Evolutionary conservation across 30 jellyfish, hydroid and myxozoan species (phyloP).

Genomic region (Cassiopea xamachana): DNA sequence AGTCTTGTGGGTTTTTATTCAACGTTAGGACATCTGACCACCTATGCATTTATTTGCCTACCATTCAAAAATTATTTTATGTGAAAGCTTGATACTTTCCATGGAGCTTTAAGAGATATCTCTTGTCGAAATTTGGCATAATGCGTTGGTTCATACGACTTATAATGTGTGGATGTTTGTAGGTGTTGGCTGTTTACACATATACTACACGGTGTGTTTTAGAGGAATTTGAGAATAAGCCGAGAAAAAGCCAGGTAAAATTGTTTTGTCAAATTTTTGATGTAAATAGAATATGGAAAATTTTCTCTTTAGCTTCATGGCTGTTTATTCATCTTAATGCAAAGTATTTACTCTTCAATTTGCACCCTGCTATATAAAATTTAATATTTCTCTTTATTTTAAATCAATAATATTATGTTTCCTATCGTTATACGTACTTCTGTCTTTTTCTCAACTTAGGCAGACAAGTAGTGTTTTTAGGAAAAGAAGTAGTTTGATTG

Average conservation of each 20-base stretch:
- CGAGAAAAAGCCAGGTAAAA: slow-evolving; percentile 88
- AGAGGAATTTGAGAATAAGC: slow-evolving; percentile 93
- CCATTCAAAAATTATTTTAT: too few relatives aligned
- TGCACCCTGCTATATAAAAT: not conserved
- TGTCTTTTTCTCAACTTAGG: not conserved
- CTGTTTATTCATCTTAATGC: not conserved
- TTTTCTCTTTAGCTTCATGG: not conserved
- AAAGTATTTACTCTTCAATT: not conserved
- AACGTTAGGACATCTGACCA: too few relatives aligned
- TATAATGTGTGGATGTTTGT: not conserved
- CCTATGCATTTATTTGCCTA: too few relatives aligned
- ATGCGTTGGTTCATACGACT: not conserved
- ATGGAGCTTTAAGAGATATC: too few relatives aligned
- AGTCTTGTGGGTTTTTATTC: too few relatives aligned
- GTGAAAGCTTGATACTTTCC: too few relatives aligned
- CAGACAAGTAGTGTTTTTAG: not conserved
- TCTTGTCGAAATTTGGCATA: not conserved
- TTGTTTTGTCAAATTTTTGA: not conserved
- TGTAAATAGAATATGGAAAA: not conserved
- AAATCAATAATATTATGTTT: too few relatives aligned
- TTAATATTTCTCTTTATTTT: too few relatives aligned
- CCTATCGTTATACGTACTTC: not conserved
- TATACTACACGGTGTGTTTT: slow-evolving; percentile 93
- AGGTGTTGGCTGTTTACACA: slow-evolving; percentile 97
- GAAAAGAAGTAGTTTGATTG: too few relatives aligned